Evolutionary conservation across 1,140 invertebrate genomes (phyloP).

Genomic region (Eciton burchellii): DNA sequence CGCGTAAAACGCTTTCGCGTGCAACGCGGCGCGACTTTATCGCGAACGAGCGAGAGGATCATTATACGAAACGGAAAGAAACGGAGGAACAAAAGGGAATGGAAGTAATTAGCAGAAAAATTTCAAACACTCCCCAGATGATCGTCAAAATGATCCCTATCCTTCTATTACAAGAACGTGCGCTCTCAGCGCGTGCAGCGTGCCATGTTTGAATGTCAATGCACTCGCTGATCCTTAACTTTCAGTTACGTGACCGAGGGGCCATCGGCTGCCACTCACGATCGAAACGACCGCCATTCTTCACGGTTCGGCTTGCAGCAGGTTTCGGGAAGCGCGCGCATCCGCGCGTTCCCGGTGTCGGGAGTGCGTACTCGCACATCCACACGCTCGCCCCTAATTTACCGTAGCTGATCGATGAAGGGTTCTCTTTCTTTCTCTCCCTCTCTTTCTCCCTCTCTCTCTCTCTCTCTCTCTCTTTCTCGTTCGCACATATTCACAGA

Average conservation of each 20-base stretch:
- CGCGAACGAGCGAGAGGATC: neutral
- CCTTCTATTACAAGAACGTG: neutral
- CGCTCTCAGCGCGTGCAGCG: no score
- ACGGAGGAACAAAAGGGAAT: neutral
- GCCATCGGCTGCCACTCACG: neutral
- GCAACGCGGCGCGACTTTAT: neutral
- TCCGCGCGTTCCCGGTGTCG: neutral
- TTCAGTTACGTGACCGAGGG: neutral
- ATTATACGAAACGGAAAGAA: neutral
- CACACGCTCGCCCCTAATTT: conserved; percentile 1
- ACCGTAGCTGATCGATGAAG: conserved; percentile 30
- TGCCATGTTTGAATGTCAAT: neutral
- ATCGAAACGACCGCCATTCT: neutral
- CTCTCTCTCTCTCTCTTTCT: neutral
- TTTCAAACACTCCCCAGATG: neutral
- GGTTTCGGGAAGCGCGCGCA: neutral
- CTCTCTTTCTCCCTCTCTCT: neutral
- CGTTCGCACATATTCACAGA: conserved; percentile 2
- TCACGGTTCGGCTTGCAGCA: neutral
- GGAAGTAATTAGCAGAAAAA: neutral
- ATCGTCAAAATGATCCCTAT: neutral
- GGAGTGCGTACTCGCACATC: neutral
- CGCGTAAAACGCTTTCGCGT: conserved; percentile 7
- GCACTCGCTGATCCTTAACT: neutral
- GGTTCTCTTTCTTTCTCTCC: neutral